phyloP scores from a whole-genome alignment of 2,888 invertebrate genomes.

The Dichetophora obliterata region DNA sequence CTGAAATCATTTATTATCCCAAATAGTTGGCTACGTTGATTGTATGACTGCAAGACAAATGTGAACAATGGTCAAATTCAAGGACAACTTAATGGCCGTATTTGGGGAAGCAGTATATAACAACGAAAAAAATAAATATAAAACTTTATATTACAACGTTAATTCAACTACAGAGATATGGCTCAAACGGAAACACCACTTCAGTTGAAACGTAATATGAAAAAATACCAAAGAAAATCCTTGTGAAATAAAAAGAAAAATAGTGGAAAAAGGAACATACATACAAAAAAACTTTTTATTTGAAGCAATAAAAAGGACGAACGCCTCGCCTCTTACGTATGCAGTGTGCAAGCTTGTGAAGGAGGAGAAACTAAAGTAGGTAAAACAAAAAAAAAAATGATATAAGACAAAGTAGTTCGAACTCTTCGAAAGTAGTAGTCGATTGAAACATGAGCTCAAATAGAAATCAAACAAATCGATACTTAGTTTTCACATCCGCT shows the following conservation, averaged over 20 bases:
- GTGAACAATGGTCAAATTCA: neutral
- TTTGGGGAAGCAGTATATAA: neutral
- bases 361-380: neutral
- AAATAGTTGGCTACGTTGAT: neutral
- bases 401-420: neutral
- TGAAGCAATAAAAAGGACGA: constrained; percentile 28
- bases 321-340: constrained; percentile 1
- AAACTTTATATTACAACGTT: neutral
- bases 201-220: neutral
- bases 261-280: neutral
- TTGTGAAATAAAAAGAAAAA: neutral
- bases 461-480: constrained; percentile 1
- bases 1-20: neutral
- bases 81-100: neutral
- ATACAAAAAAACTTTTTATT: constrained; percentile 18
- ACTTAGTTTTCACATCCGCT: constrained; percentile 1
- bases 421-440: neutral
- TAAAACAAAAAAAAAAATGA: neutral
- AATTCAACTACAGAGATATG: neutral
- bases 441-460: constrained; percentile 21
- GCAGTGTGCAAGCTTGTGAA: neutral
- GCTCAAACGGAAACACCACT: neutral
- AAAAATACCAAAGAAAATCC: neutral
- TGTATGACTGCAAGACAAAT: neutral
- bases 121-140: neutral